Conservation (phyloP, 2,113 vertebrate species). For the Axis porcinus region DNA sequence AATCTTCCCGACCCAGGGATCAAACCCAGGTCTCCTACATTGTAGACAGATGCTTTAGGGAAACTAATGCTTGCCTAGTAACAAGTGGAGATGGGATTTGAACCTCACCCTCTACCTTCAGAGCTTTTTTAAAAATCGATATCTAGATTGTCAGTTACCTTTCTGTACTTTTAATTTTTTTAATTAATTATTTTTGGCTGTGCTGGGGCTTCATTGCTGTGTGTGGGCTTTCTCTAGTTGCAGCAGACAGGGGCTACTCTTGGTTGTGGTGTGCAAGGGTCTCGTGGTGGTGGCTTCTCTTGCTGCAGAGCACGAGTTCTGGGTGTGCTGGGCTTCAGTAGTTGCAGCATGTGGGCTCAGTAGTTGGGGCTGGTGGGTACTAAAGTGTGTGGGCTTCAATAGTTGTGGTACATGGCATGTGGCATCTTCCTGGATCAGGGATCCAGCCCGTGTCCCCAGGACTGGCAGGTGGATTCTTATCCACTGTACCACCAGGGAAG, state of each 20-base stretch:
- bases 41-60: background rate
- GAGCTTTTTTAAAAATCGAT: background rate
- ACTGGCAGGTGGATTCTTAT: background rate
- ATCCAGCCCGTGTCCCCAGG: background rate
- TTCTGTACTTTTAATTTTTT: background rate
- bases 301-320: background rate
- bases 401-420: background rate
- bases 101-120: background rate
- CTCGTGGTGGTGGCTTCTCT: background rate
- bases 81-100: background rate
- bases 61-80: background rate
- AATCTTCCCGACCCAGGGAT: too few species aligned
- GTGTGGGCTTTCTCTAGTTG: background rate
- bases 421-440: background rate
- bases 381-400: background rate
- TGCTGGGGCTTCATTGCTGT: background rate
- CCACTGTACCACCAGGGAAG: background rate
- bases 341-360: background rate
- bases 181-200: background rate
- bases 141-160: background rate
- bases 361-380: background rate
- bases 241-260: background rate
- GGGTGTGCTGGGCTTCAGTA: background rate
- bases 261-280: background rate
- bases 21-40: too few species aligned